These are phyloP conservation scores for Herminia tarsipennalis DNA, from an alignment of 2,888 invertebrate genomes.

Conservation along the genomic window DNA sequence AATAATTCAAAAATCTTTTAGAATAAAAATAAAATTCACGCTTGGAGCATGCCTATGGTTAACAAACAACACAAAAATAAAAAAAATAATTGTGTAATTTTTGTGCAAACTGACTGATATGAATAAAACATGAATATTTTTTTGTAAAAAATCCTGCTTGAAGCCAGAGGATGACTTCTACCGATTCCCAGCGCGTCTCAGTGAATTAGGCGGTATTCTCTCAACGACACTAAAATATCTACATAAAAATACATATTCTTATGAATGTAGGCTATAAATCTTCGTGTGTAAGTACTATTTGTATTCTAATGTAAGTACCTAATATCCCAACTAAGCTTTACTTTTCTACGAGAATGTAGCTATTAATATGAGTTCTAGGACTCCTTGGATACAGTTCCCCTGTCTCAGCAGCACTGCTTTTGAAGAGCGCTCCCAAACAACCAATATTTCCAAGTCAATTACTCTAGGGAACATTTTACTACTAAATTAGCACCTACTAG, in stretches of 20 bases:
- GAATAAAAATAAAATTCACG: neutral
- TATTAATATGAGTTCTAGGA: slow-evolving; percentile 61
- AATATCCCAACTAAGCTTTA: slow-evolving; percentile 79
- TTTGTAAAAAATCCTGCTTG: too few species aligned
- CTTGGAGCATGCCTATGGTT: neutral
- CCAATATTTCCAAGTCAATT: slow-evolving; percentile 93
- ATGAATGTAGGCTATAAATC: slow-evolving; percentile 82
- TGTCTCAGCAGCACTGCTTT: slow-evolving; percentile 58
- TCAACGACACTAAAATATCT: slow-evolving; percentile 25
- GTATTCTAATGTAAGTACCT: slow-evolving; percentile 66
- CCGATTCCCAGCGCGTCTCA: slow-evolving; percentile 35
- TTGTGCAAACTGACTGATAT: neutral
- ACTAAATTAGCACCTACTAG: slow-evolving; percentile 84
- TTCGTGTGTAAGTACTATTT: slow-evolving; percentile 71
- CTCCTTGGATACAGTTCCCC: slow-evolving; percentile 60
- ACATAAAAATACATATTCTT: slow-evolving; percentile 74
- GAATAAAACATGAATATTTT: neutral
- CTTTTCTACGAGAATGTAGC: slow-evolving; percentile 75
- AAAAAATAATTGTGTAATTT: neutral
- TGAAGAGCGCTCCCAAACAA: slow-evolving; percentile 49
- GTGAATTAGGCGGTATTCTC: slow-evolving; percentile 52
- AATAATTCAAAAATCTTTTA: too few species aligned
- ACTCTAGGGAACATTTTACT: slow-evolving; percentile 92
- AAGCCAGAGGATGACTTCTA: too few species aligned
- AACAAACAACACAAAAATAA: neutral